phyloP scores from a whole-genome alignment of 2,888 invertebrate species.

The Eristalinus aeneus region DNA sequence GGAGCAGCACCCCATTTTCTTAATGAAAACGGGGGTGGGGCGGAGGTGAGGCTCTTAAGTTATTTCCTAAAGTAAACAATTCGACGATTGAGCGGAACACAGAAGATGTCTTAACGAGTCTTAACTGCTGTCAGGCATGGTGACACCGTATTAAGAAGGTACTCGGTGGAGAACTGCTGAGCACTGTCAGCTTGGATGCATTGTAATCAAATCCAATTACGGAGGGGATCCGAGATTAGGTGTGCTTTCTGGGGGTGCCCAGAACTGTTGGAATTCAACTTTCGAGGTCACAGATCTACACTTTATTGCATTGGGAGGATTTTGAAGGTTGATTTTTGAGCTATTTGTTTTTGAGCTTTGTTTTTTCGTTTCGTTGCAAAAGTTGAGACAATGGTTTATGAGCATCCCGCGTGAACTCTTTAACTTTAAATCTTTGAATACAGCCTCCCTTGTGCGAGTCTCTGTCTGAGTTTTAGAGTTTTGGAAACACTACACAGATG shows the following conservation, averaged over 20 bases:
- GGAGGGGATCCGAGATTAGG: background rate
- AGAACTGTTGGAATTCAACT: background rate
- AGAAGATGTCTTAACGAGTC: slow-evolving; percentile 26
- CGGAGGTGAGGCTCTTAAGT: slow-evolving; percentile 29
- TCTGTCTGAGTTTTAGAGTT: too few species aligned
- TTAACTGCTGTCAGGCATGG: slow-evolving; percentile 59
- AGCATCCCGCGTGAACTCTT: too few species aligned
- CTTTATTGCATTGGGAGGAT: background rate
- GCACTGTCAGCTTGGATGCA: slow-evolving; percentile 41
- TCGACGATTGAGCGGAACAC: background rate
- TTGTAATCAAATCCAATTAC: slow-evolving; percentile 57
- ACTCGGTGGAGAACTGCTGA: background rate
- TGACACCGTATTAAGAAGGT: background rate
- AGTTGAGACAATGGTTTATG: too few species aligned
- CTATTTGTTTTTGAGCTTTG: too few species aligned
- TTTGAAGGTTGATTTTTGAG: too few species aligned
- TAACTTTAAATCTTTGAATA: too few species aligned
- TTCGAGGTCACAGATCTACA: background rate
- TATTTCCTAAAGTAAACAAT: slow-evolving; percentile 51
- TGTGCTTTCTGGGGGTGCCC: background rate
- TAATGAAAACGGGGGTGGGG: slow-evolving; percentile 54
- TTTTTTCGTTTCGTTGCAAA: too few species aligned
- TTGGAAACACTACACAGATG: too few species aligned
- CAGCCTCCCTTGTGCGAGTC: too few species aligned
- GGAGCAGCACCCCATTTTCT: slow-evolving; percentile 66